Evolutionary conservation across 2,113 vertebrate species (phyloP), one percentile per base, ranked within the genome.

Genomic region (Dunckerocampus dactyliophorus): DNA sequence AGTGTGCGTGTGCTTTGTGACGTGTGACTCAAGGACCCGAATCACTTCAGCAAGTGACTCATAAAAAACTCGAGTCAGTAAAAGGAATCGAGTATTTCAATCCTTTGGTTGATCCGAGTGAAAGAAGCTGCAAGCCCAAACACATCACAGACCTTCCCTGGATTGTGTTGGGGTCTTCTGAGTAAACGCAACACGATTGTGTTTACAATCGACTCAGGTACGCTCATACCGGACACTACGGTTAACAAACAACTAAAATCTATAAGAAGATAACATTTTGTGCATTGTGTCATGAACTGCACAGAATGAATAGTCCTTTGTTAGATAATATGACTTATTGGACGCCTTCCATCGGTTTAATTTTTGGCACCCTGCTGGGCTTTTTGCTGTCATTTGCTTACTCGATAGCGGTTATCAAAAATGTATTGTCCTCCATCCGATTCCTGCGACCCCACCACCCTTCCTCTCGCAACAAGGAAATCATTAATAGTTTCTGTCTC

Each of bases 391-490:
- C 31, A 52, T 49, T 66, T 17, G 28, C 63, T 60, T 34, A 34
- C 45, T 42, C n/a, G 9, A 58, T 8, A 1, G 31, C 48, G 19
- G 64, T 77, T 50, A 72, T 67, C 28, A 39, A 60, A 59, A 65
- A 58, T 43, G 50, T 56, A 84, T 83, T 85, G 69, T 85, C 80
- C 71, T 62, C 37, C 17, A 61, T 45, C 55, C 42, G 43, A 65
- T 53, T 1, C 3, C 45, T 57, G 28, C 22, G 19, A 47, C 65
- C 49, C 65, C 31, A 19, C 42, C 73, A 34, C 66, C 75, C 70
- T 84, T 88, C 76, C 79, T 77, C 16, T 46, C 59, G 16, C 12
- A 21, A 52, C 45, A 64, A 47, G 67, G 62, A 82, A 84, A 80
- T 76, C 45, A 54, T 60, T 70, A 46, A 80, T 63, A 28, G 24